Conservation (phyloP, 92 coral and sea anemone genomes). For the Epizoanthus ramosus region DNA sequence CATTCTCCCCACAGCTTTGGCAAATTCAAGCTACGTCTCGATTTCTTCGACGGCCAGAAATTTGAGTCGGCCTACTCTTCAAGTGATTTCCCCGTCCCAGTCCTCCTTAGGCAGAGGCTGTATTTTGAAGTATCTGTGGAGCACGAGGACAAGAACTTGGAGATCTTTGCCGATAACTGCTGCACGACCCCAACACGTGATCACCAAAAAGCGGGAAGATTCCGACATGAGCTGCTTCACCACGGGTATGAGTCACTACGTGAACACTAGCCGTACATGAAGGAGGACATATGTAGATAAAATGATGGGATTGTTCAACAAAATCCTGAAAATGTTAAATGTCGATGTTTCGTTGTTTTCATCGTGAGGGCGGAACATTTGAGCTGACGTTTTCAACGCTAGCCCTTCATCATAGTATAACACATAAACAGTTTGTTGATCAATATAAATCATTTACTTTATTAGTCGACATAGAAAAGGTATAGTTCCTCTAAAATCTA, state of each 20-base stretch:
- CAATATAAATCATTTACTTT: too few species aligned
- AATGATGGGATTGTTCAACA: too few species aligned
- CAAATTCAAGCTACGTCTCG: slow-evolving; percentile 76
- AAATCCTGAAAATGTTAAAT: too few species aligned
- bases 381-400: too few species aligned
- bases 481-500: too few species aligned
- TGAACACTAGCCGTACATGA: too few species aligned
- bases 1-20: slow-evolving; percentile 57
- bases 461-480: too few species aligned
- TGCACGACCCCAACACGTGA: slow-evolving; percentile 87
- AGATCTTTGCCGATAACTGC: slow-evolving; percentile 78
- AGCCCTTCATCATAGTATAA: too few species aligned
- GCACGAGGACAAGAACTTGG: slow-evolving; percentile 72
- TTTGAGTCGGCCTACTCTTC: slow-evolving; percentile 61
- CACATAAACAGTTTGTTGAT: too few species aligned
- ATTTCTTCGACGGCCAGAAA: slow-evolving; percentile 61
- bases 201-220: slow-evolving; percentile 79
- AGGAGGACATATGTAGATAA: too few species aligned
- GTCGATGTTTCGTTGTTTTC: neutral
- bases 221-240: slow-evolving; percentile 75
- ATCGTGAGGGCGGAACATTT: neutral
- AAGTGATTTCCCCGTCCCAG: slow-evolving; percentile 77
- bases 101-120: slow-evolving; percentile 66
- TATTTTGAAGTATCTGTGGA: slow-evolving; percentile 88
- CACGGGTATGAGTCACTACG: slow-evolving; percentile 62